Conservation (phyloP, 2,113 vertebrate species). For the Campylorhamphus procurvoides region DNA sequence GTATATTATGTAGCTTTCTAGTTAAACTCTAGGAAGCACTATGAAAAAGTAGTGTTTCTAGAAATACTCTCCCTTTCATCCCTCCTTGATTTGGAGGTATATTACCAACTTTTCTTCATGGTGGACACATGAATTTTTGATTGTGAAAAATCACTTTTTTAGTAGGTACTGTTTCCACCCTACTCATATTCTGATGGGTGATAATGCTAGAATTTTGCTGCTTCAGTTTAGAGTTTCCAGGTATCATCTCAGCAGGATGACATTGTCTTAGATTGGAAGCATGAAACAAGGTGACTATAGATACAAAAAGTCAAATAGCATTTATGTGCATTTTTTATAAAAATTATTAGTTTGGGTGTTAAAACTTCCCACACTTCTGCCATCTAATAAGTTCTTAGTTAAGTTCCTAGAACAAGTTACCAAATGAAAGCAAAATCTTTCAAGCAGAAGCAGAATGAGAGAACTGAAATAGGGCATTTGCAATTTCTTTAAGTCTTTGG, state of each 20-base stretch:
- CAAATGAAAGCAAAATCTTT: background rate
- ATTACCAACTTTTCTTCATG: background rate
- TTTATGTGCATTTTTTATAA: background rate
- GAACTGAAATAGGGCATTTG: background rate
- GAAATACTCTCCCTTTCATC: background rate
- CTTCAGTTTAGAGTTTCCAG: background rate
- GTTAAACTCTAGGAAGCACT: background rate
- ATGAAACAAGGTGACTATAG: background rate
- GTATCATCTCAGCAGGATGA: background rate
- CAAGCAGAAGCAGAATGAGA: background rate
- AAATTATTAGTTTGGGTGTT: background rate
- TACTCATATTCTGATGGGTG: background rate
- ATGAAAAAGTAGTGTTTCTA: background rate
- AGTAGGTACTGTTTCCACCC: background rate
- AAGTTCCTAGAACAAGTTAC: background rate
- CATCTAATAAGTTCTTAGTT: background rate
- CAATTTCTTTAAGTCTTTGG: background rate
- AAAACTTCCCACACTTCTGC: background rate
- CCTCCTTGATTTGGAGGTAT: background rate
- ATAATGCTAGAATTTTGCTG: background rate
- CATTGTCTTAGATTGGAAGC: background rate
- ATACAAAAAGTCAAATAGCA: background rate
- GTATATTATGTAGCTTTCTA: background rate
- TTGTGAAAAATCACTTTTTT: background rate
- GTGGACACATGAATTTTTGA: background rate